A percentile compares a stretch with the other conserved stretches of the same genome.
Evolutionary conservation across 2,797 vertebrate species (phyloP).

Genomic region (Anas acuta): DNA sequence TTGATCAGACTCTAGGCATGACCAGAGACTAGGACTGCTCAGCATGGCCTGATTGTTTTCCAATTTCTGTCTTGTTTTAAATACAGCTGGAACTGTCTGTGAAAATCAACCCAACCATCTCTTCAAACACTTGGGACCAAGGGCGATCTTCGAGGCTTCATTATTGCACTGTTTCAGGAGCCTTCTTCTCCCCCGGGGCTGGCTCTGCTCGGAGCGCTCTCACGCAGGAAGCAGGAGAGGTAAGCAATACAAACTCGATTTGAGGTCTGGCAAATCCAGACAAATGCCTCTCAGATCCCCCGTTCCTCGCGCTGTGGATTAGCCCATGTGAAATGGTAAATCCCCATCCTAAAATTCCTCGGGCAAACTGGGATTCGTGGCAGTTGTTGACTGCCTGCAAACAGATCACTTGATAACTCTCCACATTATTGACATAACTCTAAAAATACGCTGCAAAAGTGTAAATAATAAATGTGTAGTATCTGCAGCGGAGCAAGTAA

Average conservation of each 20-base stretch:
- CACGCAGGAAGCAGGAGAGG: background rate
- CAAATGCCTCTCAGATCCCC: background rate
- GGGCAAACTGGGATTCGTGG: background rate
- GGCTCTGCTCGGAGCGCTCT: background rate
- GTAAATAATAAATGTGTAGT: constrained; percentile 71
- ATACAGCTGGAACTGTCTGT: background rate
- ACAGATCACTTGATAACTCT: constrained; percentile 62
- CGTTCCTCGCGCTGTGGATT: background rate
- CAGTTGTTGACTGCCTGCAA: constrained; percentile 36
- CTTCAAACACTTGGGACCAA: background rate
- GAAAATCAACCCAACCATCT: background rate
- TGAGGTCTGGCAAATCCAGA: background rate
- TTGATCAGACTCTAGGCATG: background rate
- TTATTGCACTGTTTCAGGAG: background rate
- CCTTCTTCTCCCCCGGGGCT: background rate
- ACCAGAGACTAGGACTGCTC: background rate
- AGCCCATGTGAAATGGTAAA: background rate
- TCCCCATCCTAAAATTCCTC: constrained; percentile 16
- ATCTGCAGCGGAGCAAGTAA: constrained; percentile 67
- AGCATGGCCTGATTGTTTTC: background rate
- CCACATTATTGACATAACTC: constrained; percentile 57
- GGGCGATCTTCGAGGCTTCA: background rate
- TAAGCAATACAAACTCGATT: background rate
- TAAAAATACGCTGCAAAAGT: constrained; percentile 46
- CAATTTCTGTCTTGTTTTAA: background rate